These are phyloP conservation scores for Leucophenga varia DNA, from an alignment of 1,140 invertebrate species.

Conservation along the genomic window DNA sequence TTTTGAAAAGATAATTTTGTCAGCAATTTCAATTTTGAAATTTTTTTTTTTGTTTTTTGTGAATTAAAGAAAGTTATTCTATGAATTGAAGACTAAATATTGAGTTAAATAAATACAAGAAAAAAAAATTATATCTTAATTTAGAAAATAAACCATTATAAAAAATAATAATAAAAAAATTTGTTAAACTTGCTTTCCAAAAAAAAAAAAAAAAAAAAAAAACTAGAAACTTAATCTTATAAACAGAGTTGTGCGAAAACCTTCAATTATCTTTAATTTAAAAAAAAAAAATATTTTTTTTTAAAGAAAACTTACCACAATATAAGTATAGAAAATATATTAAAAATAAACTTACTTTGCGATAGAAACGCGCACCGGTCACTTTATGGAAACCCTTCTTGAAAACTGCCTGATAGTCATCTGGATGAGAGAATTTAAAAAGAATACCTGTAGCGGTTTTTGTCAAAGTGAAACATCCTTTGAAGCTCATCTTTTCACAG, in stretches of 20 bases:
- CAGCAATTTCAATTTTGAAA: constrained; percentile 12
- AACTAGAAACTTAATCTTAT: no score
- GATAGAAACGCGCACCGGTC: constrained; percentile 73
- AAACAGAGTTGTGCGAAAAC: no score
- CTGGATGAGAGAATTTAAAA: constrained; percentile 82
- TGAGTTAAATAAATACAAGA: no score
- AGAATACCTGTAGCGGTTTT: constrained; percentile 85
- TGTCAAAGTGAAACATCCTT: constrained; percentile 78
- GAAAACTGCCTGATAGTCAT: constrained; percentile 81
- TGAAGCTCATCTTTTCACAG: constrained; percentile 84
- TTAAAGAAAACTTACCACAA: no score
- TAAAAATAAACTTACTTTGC: constrained; percentile 68
- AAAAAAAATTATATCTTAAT: no score
- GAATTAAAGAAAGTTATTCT: no score
- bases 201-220: no score
- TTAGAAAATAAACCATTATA: no score
- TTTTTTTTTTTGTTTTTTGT: constrained; percentile 10
- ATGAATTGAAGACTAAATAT: no score
- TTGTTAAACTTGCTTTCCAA: not conserved
- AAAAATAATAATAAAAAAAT: not conserved
- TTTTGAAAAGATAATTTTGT: constrained; percentile 38
- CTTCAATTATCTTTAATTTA: no score
- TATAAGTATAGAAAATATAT: no score
- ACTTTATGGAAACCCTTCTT: constrained; percentile 85
- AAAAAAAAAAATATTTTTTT: no score